Evolutionary conservation across 2,113 vertebrate species (phyloP), one percentile per base, ranked within the genome.

Genomic region (Hipposideros armiger): DNA sequence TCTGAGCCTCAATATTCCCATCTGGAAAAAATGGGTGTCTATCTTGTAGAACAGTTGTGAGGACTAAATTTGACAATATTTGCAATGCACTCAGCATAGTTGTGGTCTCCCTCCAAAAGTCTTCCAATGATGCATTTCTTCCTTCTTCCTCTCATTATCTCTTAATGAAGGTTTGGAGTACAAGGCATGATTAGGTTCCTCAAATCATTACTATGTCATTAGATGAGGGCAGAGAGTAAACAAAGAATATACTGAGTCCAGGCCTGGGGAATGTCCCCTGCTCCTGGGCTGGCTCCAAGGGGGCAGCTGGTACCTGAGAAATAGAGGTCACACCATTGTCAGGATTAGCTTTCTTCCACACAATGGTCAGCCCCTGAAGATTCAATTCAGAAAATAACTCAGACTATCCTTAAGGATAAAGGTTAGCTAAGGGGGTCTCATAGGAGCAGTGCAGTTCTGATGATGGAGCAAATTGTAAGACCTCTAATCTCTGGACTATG

Each of bases 361-460:
- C 1, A 42, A 47, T 5, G 5, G 3, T 45, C 32, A 20, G 20
- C 36, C 50, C 4, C 0, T 5, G 22, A 42, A 4, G 2, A 72
- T 50, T 58, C 26, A 90, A 11, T 45, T 76, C 56, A 92, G 1
- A 92, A 92, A 64, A 30, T 19, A 45, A 54, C 16, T 76, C 40
- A 70, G 66, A n/a, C 16, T 24, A 20, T 42, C 8, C 1, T 94
- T 30, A 83, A 9, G 42, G 16, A 52, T 4, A 4, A 4, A 56
- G 17, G 5, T 16, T 28, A 69, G 10, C 28, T 50, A n/a, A 76
- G 8, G 1, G 0, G 19, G 16, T 24, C n/a, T 64, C 45, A 32
- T 0, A 32, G 15, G 10, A 3, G 5, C 4, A 5, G 4, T 15
- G 3, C 16, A 32, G 4, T 11, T 72, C 50, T 50, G 45, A 2